Base-by-base conservation (phyloP, 2,797 vertebrate genomes). In the Leptoclinus maculatus region DNA sequence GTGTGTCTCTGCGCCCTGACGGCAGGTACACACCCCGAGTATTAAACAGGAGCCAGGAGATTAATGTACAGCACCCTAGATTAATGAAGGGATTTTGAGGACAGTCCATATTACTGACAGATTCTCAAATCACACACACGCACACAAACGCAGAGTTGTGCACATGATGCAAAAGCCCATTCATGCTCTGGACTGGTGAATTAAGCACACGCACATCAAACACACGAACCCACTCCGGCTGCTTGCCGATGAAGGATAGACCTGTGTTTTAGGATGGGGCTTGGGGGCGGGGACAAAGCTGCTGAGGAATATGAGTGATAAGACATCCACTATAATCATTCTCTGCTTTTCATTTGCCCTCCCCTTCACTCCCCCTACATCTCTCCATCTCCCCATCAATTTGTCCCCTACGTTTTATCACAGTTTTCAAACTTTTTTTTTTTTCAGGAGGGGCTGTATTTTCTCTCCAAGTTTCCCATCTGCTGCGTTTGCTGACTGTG, bases 241-340 rank as follows among this genome's bases (percentile, higher is more conserved):
- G 73, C 71, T 73, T 69, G 38, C 32, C 0, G 38, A 65, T 86
- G 85, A 83, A 66, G 76, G 76, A 86, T 83, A 12, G 71, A 54
- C 53, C 39, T 58, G 57, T 59, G 66, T 60, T 69, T 83, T 71
- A 54, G 63, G 74, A 83, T 59, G 23, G 60, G 69, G 53, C 56
- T 43, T 76, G 68, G 70, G 63, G 74, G 25, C 64, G 75, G 71
- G 63, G 78, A 78, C 83, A 77, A 70, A 84, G 78, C 78, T 75
- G 74, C 76, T 82, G 81, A 87, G 67, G 47, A 84, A 88, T 75
- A 83, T 83, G 85, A 91, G 76, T 83, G 85, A 90, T 89, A 87
- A 83, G 71, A 86, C 82, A 71, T 78, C 62, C 71, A 34, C 85
- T 58, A 25, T 85, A 86, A 90, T 87, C 80, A 81, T 25, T 84